Base-by-base conservation (phyloP, 2,113 vertebrate species). In the Heteronetta atricapilla region DNA sequence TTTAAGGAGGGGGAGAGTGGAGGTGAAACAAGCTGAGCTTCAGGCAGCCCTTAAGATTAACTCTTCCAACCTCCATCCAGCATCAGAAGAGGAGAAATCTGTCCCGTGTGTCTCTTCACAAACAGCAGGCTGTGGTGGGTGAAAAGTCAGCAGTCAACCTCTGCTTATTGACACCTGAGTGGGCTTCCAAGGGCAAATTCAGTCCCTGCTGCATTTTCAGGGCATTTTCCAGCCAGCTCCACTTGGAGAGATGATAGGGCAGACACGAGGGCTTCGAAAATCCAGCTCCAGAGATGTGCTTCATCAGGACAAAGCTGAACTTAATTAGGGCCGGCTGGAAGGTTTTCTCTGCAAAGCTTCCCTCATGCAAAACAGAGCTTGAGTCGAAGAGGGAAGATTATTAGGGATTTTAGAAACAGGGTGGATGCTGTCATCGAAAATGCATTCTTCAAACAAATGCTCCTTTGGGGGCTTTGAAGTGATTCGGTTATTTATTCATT, bases 151-250 rank as follows among this genome's bases (percentile, higher is more conserved):
- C 34, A 44, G 77, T 83, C 34, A 48, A 31, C 19, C 23, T 8
- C 0, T 34, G 26, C 70, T 48, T 22, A 48, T 11, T 21, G 46
- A 48, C 46, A 34, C 36, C n/a, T 67, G 8, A 0, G 0, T 44
- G 42, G 46, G 42, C 15, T 89, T 59, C 70, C 87, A 70, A 78
- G 84, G 53, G 64, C 31, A 33, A 67, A 22, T 40, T 40, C 74
- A 59, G 19, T 36, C 40, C 21, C 20, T 4, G 2, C n/a, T 29
- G 5, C 19, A 38, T 17, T 28, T 36, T 25, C 23, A 36, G 33
- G 67, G n/a, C 14, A 17, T 69, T 48, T 34, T 48, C 29, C 44
- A 33, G 17, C 23, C 16, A 16, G 22, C 23, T 69, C 19, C 26
- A 2, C 52, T 44, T 31, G 40, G 50, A 76, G 16, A 59, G 59